Percentiles rank a stretch among this genome's conserved stretches.
Conservation (phyloP, 2,113 vertebrate species). For the Proteles cristata region DNA sequence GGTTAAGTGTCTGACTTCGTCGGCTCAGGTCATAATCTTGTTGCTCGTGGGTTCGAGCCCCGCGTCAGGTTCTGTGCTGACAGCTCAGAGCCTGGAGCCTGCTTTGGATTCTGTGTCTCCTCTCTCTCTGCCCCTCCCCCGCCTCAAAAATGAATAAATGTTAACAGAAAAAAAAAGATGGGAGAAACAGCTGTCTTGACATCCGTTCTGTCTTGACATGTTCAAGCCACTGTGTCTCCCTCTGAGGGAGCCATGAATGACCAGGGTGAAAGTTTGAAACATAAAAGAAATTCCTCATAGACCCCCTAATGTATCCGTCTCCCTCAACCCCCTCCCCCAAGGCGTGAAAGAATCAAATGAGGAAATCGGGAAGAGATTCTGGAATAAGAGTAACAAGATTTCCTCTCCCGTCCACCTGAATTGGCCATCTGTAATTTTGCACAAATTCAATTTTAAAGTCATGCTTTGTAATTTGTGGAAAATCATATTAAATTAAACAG, state of each 20-base stretch:
- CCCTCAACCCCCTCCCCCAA: background rate
- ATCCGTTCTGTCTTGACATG: background rate
- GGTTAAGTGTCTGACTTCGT: too few species aligned
- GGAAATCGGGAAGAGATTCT: constrained; percentile 65
- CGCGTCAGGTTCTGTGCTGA: too few species aligned
- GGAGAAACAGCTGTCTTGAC: background rate
- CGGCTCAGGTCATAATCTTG: too few species aligned
- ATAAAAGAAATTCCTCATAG: background rate
- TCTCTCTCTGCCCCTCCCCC: too few species aligned
- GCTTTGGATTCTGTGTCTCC: too few species aligned
- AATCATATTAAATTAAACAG: constrained; percentile 77
- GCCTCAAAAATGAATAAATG: too few species aligned
- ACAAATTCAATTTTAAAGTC: constrained; percentile 71
- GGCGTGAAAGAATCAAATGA: constrained; percentile 54
- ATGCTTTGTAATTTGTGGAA: constrained; percentile 74
- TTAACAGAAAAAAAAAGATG: too few species aligned
- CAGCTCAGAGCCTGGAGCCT: too few species aligned
- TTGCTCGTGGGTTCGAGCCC: too few species aligned
- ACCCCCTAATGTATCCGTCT: background rate
- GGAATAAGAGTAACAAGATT: constrained; percentile 61
- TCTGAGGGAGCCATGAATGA: background rate
- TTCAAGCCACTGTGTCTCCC: background rate
- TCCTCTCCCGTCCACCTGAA: constrained; percentile 68
- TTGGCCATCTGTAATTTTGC: constrained; percentile 53
- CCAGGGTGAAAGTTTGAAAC: background rate